These are phyloP conservation scores for Lamprologus lemairii DNA, from an alignment of 2,113 vertebrate genomes.

Conservation along the genomic window DNA sequence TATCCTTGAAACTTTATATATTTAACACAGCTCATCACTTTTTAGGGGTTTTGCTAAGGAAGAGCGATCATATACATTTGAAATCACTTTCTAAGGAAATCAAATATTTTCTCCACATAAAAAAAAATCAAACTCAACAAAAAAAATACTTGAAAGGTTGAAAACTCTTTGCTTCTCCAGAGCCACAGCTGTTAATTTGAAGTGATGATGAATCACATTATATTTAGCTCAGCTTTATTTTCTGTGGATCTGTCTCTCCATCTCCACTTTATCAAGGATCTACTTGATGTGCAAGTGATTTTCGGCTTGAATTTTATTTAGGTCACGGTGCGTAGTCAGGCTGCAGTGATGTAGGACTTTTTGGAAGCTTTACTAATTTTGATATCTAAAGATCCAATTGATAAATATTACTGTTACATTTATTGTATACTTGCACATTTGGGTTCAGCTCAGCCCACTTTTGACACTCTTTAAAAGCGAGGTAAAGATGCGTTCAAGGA, in stretches of 20 bases:
- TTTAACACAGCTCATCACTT: not conserved
- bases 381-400: conserved; percentile 25
- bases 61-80: not conserved
- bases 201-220: not conserved
- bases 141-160: conserved; percentile 36
- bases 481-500: not conserved
- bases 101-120: not conserved
- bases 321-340: not conserved
- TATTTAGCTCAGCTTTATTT: not conserved
- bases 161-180: not conserved
- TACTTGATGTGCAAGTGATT: not conserved
- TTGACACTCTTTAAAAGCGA: not conserved
- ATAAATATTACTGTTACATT: conserved; percentile 34
- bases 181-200: not conserved
- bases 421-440: not conserved
- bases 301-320: not conserved
- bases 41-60: not conserved
- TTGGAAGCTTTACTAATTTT: not conserved
- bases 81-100: not conserved
- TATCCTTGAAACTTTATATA: not conserved
- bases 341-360: not conserved
- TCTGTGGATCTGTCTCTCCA: not conserved
- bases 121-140: not conserved
- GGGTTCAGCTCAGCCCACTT: not conserved
- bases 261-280: not conserved